Evolutionary conservation across 2,113 vertebrate species (phyloP), one percentile per base, ranked within the genome.

Genomic region (Muntiacus muntjak): DNA sequence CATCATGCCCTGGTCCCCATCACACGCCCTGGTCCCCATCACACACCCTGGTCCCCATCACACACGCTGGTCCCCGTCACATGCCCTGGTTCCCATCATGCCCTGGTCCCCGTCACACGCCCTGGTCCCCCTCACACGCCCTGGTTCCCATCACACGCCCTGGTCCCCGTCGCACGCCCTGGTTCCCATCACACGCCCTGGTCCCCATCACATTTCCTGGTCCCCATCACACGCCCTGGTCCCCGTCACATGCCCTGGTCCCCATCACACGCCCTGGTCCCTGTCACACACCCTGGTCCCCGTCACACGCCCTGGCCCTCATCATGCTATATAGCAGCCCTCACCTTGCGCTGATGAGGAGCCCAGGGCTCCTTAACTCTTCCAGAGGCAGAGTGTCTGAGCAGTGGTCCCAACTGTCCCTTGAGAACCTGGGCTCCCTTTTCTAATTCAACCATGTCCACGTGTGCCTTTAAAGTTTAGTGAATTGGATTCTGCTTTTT

Each of bases 171-270:
- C 36, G 3, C 36, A 36, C 36, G 36, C 36, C 36, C 36, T 36
- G 45, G 45, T 45, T 8, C n/a, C 1, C 67, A 40, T 74, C n/a
- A 36, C 67, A 0, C 1, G 1, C n/a, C 17, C 64, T 36, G 8
- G 64, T 71, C 33, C 64, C 1, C 64, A 36, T 67, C 33, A 67
- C 33, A 0, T 7, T 1, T 47, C 45, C 45, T 40, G 40, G 40
- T 28, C 28, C 17, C 8, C 8, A 0, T 71, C 17, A 71, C n/a
- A 0, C 17, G 1, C n/a, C 67, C 67, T 71, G n/a, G 64, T 40
- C n/a, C 67, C 1, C 9, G 2, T 40, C 67, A 23, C n/a, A 0
- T 8, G 0, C 64, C 8, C 64, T 36, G 7, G 17, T 36, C n/a
- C 17, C 8, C 8, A 0, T 71, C 17, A 71, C n/a, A 0, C 17